Evolutionary conservation across 92 coral and sea anemone genomes (phyloP).

Genomic region (Nematostella vectensis): DNA sequence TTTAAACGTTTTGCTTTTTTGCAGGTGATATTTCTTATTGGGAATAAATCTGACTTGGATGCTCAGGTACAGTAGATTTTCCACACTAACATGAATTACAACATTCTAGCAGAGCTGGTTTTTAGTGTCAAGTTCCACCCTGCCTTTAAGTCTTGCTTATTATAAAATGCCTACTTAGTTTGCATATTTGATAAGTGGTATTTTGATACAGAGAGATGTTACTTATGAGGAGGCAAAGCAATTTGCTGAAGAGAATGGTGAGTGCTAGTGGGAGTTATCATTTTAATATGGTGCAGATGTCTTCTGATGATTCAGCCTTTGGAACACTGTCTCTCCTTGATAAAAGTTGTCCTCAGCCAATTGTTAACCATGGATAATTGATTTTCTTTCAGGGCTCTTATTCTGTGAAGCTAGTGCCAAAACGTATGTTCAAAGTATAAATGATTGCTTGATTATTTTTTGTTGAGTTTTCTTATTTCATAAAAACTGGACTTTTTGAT

Average conservation of each 20-base stretch:
- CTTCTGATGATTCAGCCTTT: not conserved
- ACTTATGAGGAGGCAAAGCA: conserved; percentile 99
- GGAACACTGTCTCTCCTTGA: no score
- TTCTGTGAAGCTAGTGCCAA: conserved; percentile 99
- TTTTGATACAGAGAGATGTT: conserved; percentile 86
- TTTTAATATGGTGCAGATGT: not conserved
- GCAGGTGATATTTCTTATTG: conserved; percentile 99
- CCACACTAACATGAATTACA: no score
- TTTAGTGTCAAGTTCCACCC: no score
- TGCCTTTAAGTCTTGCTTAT: no score
- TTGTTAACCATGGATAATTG: no score
- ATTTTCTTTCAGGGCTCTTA: conserved; percentile 63
- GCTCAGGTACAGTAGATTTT: conserved; percentile 80
- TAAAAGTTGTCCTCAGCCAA: no score
- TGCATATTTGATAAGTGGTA: no score
- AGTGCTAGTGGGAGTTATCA: not conserved
- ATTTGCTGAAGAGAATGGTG: conserved; percentile 99
- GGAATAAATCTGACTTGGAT: conserved; percentile 97
- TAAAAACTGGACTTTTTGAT: not conserved
- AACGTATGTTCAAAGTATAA: conserved; percentile 91
- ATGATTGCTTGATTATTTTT: no score
- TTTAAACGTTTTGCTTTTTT: no score
- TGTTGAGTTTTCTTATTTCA: no score
- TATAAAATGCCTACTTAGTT: no score
- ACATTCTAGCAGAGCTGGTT: no score